These are phyloP conservation scores for Craseonycteris thonglongyai DNA, from an alignment of 2,113 vertebrate species.

Conservation along the genomic window DNA sequence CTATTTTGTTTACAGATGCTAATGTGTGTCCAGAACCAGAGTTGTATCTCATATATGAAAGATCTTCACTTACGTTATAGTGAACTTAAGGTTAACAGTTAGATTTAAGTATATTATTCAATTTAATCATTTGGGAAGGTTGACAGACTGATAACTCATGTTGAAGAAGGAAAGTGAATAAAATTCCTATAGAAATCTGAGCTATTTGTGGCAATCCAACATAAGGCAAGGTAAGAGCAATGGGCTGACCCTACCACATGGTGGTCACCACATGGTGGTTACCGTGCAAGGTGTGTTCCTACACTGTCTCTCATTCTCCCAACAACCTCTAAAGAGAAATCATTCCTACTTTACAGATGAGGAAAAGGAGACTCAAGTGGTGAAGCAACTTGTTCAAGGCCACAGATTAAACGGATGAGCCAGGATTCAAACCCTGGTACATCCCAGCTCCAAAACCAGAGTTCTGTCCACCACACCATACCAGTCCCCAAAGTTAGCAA, in stretches of 20 bases:
- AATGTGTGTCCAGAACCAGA: neutral
- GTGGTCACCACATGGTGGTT: rapidly evolving
- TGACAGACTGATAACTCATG: neutral
- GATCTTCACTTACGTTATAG: neutral
- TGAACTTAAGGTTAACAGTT: neutral
- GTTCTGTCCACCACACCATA: neutral
- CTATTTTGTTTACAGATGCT: neutral
- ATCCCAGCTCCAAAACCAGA: neutral
- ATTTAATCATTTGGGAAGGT: neutral
- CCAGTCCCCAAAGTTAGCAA: neutral
- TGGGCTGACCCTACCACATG: neutral
- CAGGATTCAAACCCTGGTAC: neutral
- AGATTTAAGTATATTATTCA: neutral
- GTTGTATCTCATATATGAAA: neutral
- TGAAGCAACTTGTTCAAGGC: neutral
- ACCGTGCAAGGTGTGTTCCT: neutral
- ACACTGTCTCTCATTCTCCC: neutral
- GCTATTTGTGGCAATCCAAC: neutral
- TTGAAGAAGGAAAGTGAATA: neutral
- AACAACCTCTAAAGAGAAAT: neutral
- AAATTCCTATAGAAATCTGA: neutral
- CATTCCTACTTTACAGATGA: neutral
- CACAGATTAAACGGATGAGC: neutral
- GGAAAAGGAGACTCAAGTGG: neutral
- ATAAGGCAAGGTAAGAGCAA: neutral